Base-by-base conservation (phyloP, 2,888 invertebrate genomes). In the Hypomecis punctinalis region DNA sequence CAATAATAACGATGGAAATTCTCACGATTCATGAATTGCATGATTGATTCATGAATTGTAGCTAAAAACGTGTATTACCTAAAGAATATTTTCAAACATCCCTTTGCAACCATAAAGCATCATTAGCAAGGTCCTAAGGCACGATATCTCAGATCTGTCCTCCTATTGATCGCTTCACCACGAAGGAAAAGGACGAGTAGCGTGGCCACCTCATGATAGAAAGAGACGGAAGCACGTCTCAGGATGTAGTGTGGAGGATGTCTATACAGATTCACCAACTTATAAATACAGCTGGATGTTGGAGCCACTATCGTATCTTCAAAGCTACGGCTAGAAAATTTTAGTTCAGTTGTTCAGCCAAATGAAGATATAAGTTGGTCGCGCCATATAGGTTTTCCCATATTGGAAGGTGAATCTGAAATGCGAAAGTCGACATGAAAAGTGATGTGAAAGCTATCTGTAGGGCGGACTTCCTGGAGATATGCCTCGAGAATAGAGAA, bases 141-240 rank as follows among this genome's bases (percentile, higher is more conserved):
- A 71, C 71, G 76, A 70, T 67, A 73, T 75, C 79, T 77, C 77
- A 70, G 79, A 80, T 82, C 79, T 83, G 59, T 60, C 70, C 81
- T 81, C 80, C 80, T 90, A 90, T 90, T 88, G 90, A 90, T 90
- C 90, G 88, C 69, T 74, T 71, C 70, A 69, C 76, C 73, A 71
- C 67, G 70, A 60, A 51, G 57, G 77, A 77, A 67, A 67, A 74
- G 65, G 79, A 75, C 53, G 61, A 66, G 57, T 13, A 52, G 61
- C 58, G 61, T 71, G 66, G 73, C 67, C 10, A 39, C 35, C 55
- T 37, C 67, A 70, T 63, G 75, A 62, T 63, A 68, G 82, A 84
- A 68, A 61, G 71, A 72, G 82, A 79, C 67, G 67, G 73, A 61
- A 54, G 58, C 72, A 76, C 68, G 70, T 78, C 68, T 64, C 69